Evolutionary conservation across 1,140 invertebrate species (phyloP).

Genomic region (Ceratoteleas bidentatus): DNA sequence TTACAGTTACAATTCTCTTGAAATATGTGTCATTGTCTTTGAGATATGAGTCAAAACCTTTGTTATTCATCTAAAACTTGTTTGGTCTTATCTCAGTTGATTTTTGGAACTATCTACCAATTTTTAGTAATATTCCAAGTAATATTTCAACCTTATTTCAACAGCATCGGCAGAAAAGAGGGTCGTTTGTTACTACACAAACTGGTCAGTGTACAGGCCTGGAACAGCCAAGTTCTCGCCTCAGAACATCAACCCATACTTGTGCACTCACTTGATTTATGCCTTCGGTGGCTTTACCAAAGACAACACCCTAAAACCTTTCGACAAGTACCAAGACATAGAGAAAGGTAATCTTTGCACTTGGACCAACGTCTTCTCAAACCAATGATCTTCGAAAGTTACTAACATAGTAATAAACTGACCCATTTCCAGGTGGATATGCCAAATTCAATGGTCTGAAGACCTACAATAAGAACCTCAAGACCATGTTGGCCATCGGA

Average conservation of each 20-base stretch:
- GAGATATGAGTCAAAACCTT: too few relatives aligned
- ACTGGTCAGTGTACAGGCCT: constrained; percentile 95
- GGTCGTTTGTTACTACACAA: constrained; percentile 96
- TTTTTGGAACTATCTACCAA: too few relatives aligned
- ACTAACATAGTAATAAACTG: neutral
- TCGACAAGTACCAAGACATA: constrained; percentile 97
- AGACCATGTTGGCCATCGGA: constrained; percentile 95
- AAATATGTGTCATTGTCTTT: too few relatives aligned
- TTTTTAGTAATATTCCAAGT: too few relatives aligned
- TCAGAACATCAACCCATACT: constrained; percentile 96
- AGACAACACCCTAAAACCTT: constrained; percentile 93
- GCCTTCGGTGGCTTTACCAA: constrained; percentile 96
- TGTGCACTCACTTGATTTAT: constrained; percentile 97
- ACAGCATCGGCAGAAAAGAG: constrained; percentile 83
- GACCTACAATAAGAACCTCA: constrained; percentile 95
- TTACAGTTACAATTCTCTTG: constrained; percentile 2
- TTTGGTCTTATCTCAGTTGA: too few relatives aligned
- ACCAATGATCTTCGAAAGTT: neutral
- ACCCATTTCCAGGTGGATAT: constrained; percentile 88
- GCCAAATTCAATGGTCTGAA: constrained; percentile 97
- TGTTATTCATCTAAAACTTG: too few relatives aligned
- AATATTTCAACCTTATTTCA: too few relatives aligned
- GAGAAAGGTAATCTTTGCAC: constrained; percentile 88
- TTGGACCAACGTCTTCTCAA: neutral
- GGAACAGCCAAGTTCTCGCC: constrained; percentile 95